These are phyloP conservation scores for Ichneumon xanthorius DNA, from an alignment of 2,888 invertebrate genomes.

Conservation along the genomic window DNA sequence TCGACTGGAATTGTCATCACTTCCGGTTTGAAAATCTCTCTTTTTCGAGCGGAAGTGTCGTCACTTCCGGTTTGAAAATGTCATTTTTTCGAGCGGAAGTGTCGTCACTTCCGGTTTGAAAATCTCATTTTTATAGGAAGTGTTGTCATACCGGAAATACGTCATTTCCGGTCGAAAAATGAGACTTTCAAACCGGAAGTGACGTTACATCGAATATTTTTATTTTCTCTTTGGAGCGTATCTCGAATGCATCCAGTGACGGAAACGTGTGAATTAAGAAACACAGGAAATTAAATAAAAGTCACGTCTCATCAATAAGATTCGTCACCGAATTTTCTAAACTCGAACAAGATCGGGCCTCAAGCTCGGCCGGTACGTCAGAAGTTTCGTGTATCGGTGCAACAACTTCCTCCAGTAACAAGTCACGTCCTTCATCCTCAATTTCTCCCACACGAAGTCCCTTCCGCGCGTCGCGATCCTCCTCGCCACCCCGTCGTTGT, in stretches of 20 bases:
- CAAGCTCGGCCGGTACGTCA: conserved; percentile 88
- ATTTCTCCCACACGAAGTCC: conserved; percentile 93
- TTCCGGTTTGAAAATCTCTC: background rate
- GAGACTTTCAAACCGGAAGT: too few relatives aligned
- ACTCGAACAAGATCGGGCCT: conserved; percentile 88
- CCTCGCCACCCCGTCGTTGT: conserved; percentile 90
- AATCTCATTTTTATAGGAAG: background rate
- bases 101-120: too few relatives aligned
- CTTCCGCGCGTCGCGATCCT: conserved; percentile 94
- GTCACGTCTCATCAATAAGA: too few relatives aligned
- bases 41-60: background rate
- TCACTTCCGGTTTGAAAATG: too few relatives aligned
- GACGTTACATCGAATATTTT: too few relatives aligned
- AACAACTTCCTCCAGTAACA: conserved; percentile 95
- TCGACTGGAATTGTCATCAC: too few relatives aligned
- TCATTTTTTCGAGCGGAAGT: background rate
- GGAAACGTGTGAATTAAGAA: too few relatives aligned
- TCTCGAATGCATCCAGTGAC: too few relatives aligned
- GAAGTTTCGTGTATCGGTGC: conserved; percentile 90
- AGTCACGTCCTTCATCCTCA: conserved; percentile 92
- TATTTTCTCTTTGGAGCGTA: too few relatives aligned
- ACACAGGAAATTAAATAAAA: too few relatives aligned
- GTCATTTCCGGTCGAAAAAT: too few relatives aligned
- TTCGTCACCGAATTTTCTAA: conserved; percentile 52
- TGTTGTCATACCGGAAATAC: too few relatives aligned